Conservation (phyloP, 2,888 invertebrate species). For the Drosophila cognata region DNA sequence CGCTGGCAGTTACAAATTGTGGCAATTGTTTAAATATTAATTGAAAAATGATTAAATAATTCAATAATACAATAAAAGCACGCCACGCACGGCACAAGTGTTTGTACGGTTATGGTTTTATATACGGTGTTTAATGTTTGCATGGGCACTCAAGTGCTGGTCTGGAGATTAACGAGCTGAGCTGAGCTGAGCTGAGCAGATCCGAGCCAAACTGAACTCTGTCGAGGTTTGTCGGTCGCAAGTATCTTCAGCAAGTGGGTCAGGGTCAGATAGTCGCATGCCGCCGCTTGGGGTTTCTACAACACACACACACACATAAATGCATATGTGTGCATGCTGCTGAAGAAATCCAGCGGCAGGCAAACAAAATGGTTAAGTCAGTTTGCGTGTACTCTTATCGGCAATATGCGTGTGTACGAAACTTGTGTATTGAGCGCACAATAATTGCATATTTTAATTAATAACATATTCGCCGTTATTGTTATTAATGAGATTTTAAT, state of each 20-base stretch:
- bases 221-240: slow-evolving; percentile 36
- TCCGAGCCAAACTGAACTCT: slow-evolving; percentile 5
- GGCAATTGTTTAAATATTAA: slow-evolving; percentile 67
- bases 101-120: slow-evolving; percentile 51
- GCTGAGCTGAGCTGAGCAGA: slow-evolving; percentile 25
- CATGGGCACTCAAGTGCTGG: slow-evolving; percentile 35
- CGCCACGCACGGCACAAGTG: slow-evolving; percentile 47
- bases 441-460: slow-evolving; percentile 64
- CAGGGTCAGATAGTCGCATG: slow-evolving; percentile 73
- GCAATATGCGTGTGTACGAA: slow-evolving; percentile 10
- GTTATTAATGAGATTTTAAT: slow-evolving; percentile 66
- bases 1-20: slow-evolving; percentile 66
- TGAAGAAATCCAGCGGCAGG: slow-evolving; percentile 29
- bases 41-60: slow-evolving; percentile 70
- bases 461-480: slow-evolving; percentile 54
- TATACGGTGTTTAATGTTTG: slow-evolving; percentile 43
- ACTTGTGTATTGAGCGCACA: slow-evolving; percentile 25
- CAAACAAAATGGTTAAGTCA: slow-evolving; percentile 43
- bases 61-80: slow-evolving; percentile 59
- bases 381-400: slow-evolving; percentile 64
- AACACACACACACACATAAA: background rate
- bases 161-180: slow-evolving; percentile 71
- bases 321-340: slow-evolving; percentile 5
- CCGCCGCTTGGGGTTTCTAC: slow-evolving; percentile 36
- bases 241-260: slow-evolving; percentile 76